Conservation (phyloP, 1,140 invertebrate species). For the Drosophila pseudoananassae region DNA sequence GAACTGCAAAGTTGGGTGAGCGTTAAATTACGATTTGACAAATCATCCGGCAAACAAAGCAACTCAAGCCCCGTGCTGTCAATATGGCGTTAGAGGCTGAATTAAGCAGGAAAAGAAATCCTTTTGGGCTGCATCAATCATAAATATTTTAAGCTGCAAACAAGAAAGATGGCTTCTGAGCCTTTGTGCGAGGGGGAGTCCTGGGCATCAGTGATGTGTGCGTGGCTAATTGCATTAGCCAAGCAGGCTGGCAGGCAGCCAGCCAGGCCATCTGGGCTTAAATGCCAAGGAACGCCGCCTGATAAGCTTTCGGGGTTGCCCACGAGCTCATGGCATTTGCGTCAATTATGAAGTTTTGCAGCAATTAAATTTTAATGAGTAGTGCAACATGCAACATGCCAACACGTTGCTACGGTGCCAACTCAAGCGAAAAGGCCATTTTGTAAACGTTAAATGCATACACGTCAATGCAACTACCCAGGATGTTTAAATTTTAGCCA, state of each 20-base stretch:
- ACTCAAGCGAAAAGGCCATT: conserved; percentile 10
- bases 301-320: conserved; percentile 53
- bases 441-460: neutral
- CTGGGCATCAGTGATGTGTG: conserved; percentile 1
- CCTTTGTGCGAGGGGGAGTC: conserved; percentile 26
- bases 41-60: conserved; percentile 69
- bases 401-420: conserved; percentile 8
- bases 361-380: conserved; percentile 71
- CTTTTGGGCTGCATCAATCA: conserved; percentile 66
- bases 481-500: neutral
- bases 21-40: conserved; percentile 65
- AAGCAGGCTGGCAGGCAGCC: neutral
- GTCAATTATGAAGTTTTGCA: conserved; percentile 65
- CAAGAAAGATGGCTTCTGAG: conserved; percentile 45
- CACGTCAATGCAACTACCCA: neutral
- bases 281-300: conserved; percentile 58
- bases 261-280: conserved; percentile 21
- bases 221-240: conserved; percentile 68
- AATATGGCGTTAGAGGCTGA: conserved; percentile 51
- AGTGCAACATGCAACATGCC: conserved; percentile 32
- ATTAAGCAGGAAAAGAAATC: conserved; percentile 45
- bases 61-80: conserved; percentile 37
- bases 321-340: conserved; percentile 47
- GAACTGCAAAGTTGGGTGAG: conserved; percentile 44
- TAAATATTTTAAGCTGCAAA: conserved; percentile 74